Base-by-base conservation (phyloP, 2,888 invertebrate species). In the Polymixis lichenea region DNA sequence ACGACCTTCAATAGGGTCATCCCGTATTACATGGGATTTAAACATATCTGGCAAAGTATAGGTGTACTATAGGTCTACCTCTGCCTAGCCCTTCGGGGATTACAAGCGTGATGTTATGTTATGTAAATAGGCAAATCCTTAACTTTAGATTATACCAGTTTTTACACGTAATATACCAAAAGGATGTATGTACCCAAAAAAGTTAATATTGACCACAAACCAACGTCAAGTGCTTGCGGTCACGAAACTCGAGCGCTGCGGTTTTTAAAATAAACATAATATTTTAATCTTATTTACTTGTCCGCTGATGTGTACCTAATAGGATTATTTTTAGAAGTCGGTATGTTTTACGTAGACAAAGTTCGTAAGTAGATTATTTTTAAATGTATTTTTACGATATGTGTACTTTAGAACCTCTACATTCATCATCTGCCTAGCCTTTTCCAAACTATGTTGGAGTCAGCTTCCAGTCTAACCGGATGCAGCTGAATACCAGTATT, bases 231-330 rank as follows among this genome's bases (percentile, higher is more conserved):
- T 68, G 74, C 46, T 70, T 64, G 70, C 28, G 56, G 56, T 32
- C 71, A 64, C 62, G 51, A 60, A 72, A 64, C 60, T 68, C 62
- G 55, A 19, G 62, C 28, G 61, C 28, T 71, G 74, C 62, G 84
- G 83, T 72, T 74, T 66, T 28, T 61, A 73, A 69, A 11, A 28
- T 25, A 78, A 85, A 82, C 67, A 64, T 81, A 62, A 78, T 78
- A 78, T 71, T 82, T 43, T 81, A 81, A 83, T 83, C 75, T 67
- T 72, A 68, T 81, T 82, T 75, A 15, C 38, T 56, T 70, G 62
- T 78, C 70, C 64, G 43, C 43, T 68, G 65, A 70, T 61, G 69
- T 62, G 49, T 61, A 67, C 22, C 22, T 49, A 72, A 84, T 72
- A 77, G 58, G 81, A 80, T 80, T 83, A 74, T 43, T 15, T 68